Conservation (phyloP, 2,113 vertebrate species). For the Sinosuthora webbiana region DNA sequence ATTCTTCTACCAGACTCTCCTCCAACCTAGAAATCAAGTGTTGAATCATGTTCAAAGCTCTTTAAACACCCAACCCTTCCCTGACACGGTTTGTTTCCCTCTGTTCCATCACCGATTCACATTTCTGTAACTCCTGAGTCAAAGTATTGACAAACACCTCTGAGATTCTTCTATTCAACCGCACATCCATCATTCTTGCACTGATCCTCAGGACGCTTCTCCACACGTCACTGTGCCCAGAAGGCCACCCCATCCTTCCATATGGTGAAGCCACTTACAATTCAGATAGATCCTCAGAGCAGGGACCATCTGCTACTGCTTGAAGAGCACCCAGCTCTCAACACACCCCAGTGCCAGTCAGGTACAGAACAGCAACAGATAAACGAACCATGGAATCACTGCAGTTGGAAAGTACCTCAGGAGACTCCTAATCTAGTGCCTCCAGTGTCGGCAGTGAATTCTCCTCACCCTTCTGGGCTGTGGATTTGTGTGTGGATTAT, state of each 20-base stretch:
- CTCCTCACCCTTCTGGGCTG: not conserved
- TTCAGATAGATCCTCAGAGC: not conserved
- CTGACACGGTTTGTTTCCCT: not conserved
- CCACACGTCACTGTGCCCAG: not conserved
- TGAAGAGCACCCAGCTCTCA: not conserved
- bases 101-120: not conserved
- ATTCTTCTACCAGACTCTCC: not conserved
- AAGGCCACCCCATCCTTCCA: not conserved
- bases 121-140: not conserved
- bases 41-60: not conserved
- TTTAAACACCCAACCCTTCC: not conserved
- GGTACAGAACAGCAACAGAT: not conserved
- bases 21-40: not conserved
- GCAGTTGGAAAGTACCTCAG: not conserved
- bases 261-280: not conserved
- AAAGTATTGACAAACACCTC: not conserved
- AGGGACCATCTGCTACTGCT: not conserved
- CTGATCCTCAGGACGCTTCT: not conserved
- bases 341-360: not conserved
- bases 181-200: not conserved
- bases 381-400: accelerated
- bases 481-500: not conserved
- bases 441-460: not conserved
- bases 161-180: not conserved
- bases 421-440: not conserved